Evolutionary conservation across 2,113 vertebrate species (phyloP), one percentile per base, ranked within the genome.

Genomic region (Tympanuchus pallidicinctus): DNA sequence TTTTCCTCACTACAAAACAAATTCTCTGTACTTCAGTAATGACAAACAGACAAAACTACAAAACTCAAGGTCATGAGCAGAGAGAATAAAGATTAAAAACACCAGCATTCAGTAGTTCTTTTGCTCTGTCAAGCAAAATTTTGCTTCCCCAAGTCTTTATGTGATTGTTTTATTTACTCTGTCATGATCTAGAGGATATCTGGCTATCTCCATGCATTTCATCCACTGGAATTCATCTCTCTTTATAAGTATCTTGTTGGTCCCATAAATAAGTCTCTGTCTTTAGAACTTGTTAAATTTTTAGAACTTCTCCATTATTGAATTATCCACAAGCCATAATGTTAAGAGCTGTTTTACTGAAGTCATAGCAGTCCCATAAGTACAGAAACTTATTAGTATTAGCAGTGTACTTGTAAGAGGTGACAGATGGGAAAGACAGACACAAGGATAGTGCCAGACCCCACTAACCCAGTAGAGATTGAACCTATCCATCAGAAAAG

Each of bases 401-500:
- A 80, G 50, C 74, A 63, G 8, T 75, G 45, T 79, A 80, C 83
- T 95, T 93, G 81, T 91, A 91, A 94, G 90, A 89, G 78, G 61
- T 96, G 95, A 89, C 88, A 94, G 75, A 95, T 91, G 63, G 86
- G 78, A 88, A 89, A 91, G 69, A 83, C 67, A 92, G 67, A 48
- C 86, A 91, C 77, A 92, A 94, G 88, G 90, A 93, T 76, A 83
- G 45, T 17, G 22, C 50, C 13, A 17, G 90, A 94, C 64, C 86
- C 70, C 43, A 66, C 75, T 95, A 93, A 96, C 56, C 45, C 82
- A 84, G 59, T 24, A 77, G 75, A 96, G 94, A 95, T 92, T 93
- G 84, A 89, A 81, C 64, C 60, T 79, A 96, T 97, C 95, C 94
- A 89, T 96, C 94, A 95, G 86, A 74, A 88, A 81, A 92, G 50